Evolutionary conservation across 2,113 vertebrate genomes (phyloP).

Genomic region (Atractosteus spatula): DNA sequence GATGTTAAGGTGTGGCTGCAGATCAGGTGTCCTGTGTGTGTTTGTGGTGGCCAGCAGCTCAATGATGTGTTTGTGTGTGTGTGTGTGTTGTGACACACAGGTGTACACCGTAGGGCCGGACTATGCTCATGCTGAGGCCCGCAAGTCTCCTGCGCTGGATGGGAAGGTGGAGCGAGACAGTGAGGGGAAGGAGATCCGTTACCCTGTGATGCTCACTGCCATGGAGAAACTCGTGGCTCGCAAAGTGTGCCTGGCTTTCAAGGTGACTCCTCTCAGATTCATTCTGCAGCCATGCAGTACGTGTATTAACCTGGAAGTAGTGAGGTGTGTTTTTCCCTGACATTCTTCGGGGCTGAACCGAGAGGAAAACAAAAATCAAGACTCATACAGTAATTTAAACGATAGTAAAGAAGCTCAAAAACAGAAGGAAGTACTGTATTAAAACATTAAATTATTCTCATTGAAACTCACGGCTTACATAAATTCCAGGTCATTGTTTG

Average conservation of each 20-base stretch:
- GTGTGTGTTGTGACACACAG: slow-evolving; percentile 57
- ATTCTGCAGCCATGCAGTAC: too few relatives aligned
- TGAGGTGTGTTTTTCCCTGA: too few relatives aligned
- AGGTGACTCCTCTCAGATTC: slow-evolving; percentile 62
- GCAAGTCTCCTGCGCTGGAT: slow-evolving; percentile 93
- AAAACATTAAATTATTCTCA: too few relatives aligned
- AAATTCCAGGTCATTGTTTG: too few relatives aligned
- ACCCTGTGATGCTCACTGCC: slow-evolving; percentile 96
- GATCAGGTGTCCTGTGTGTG: neutral
- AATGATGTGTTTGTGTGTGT: slow-evolving; percentile 2
- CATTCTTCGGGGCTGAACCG: too few relatives aligned
- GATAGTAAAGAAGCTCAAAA: too few relatives aligned
- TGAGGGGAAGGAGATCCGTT: slow-evolving; percentile 95
- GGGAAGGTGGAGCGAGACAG: slow-evolving; percentile 98
- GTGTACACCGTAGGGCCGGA: slow-evolving; percentile 96
- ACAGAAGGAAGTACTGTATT: too few relatives aligned
- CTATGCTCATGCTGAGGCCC: slow-evolving; percentile 94
- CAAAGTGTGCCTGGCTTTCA: slow-evolving; percentile 95
- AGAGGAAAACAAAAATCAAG: too few relatives aligned
- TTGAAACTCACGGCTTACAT: too few relatives aligned
- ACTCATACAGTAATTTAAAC: too few relatives aligned
- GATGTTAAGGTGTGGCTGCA: slow-evolving; percentile 84
- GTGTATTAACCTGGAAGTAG: too few relatives aligned
- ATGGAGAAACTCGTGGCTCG: slow-evolving; percentile 97
- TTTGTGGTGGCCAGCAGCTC: neutral